Percentiles rank a stretch among this genome's conserved stretches.
Evolutionary conservation across 2,888 invertebrate genomes (phyloP).

Genomic region (Caenorhabditis becei): DNA sequence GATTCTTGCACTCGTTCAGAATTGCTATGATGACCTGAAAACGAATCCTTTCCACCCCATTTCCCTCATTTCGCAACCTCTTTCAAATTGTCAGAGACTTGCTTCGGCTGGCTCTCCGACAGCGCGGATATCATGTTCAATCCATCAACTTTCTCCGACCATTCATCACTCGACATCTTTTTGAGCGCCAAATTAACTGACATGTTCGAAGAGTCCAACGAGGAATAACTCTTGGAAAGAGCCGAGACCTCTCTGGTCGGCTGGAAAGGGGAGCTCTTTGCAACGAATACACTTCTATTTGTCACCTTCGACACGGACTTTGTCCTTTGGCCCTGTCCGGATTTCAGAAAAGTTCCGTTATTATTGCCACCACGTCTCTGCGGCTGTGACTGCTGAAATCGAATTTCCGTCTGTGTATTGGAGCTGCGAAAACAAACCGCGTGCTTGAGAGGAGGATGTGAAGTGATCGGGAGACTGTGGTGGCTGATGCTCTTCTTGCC

Average conservation of each 20-base stretch:
- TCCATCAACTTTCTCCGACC: conserved; percentile 88
- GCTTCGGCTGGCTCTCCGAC: conserved; percentile 61
- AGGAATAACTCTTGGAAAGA: conserved; percentile 45
- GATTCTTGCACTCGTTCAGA: conserved; percentile 85
- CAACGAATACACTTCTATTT: no score
- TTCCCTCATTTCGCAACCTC: conserved; percentile 47
- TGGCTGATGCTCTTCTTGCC: conserved; percentile 69
- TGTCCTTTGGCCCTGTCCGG: conserved; percentile 54
- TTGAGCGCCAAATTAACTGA: conserved; percentile 64
- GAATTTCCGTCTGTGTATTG: no score
- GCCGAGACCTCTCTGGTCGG: conserved; percentile 33
- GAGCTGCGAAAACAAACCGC: conserved; percentile 31
- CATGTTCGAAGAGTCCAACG: conserved; percentile 55
- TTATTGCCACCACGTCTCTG: conserved; percentile 42
- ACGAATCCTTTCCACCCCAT: neutral
- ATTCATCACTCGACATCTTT: conserved; percentile 70
- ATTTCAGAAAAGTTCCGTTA: conserved; percentile 44
- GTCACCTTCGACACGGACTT: conserved; percentile 51
- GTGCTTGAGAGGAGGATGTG: conserved; percentile 62
- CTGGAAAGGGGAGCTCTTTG: conserved; percentile 3
- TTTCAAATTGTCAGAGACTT: conserved; percentile 64
- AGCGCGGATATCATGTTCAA: conserved; percentile 82
- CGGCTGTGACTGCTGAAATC: conserved; percentile 56
- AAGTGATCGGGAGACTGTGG: conserved; percentile 68
- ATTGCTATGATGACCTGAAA: conserved; percentile 67